These are phyloP conservation scores for Drosophila takahashii DNA, from an alignment of 1,140 invertebrate species.

Conservation along the genomic window DNA sequence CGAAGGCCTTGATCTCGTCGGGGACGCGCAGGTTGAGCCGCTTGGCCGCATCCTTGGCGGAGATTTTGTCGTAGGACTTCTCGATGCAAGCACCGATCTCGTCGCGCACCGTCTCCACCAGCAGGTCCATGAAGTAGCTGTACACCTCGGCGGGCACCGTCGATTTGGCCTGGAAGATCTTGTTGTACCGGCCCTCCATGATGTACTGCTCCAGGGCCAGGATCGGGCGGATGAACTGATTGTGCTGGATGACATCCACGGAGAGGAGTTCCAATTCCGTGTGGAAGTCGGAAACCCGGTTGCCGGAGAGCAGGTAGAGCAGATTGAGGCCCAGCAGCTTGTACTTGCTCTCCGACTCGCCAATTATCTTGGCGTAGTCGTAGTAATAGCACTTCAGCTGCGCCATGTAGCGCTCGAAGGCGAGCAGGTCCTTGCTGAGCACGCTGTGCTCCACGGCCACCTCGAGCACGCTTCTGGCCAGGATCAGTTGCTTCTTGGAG, in stretches of 20 bases:
- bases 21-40: slow-evolving; percentile 95
- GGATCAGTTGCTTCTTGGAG: slow-evolving; percentile 90
- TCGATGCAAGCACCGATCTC: slow-evolving; percentile 99
- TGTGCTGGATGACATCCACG: slow-evolving; percentile 95
- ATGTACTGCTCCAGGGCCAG: slow-evolving; percentile 98
- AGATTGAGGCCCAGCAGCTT: slow-evolving; percentile 98
- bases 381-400: slow-evolving; percentile 99
- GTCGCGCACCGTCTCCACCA: slow-evolving; percentile 97
- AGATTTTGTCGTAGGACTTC: slow-evolving; percentile 97
- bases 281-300: slow-evolving; percentile 99
- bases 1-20: slow-evolving; percentile 92
- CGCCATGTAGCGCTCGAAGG: slow-evolving; percentile 98
- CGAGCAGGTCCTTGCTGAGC: slow-evolving; percentile 94
- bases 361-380: slow-evolving; percentile 95
- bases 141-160: slow-evolving; percentile 98
- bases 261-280: slow-evolving; percentile 98
- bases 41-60: slow-evolving; percentile 93
- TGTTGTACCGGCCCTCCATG: slow-evolving; percentile 99
- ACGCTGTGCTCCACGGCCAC: slow-evolving; percentile 98
- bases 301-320: slow-evolving; percentile 97
- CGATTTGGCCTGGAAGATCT: slow-evolving; percentile 89
- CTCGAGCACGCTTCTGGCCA: slow-evolving; percentile 96
- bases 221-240: slow-evolving; percentile 97
- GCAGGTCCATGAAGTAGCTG: slow-evolving; percentile 98
- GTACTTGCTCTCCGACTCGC: slow-evolving; percentile 97